Conservation (phyloP, 2,888 invertebrate species). For the Zhengitettix transpicula region DNA sequence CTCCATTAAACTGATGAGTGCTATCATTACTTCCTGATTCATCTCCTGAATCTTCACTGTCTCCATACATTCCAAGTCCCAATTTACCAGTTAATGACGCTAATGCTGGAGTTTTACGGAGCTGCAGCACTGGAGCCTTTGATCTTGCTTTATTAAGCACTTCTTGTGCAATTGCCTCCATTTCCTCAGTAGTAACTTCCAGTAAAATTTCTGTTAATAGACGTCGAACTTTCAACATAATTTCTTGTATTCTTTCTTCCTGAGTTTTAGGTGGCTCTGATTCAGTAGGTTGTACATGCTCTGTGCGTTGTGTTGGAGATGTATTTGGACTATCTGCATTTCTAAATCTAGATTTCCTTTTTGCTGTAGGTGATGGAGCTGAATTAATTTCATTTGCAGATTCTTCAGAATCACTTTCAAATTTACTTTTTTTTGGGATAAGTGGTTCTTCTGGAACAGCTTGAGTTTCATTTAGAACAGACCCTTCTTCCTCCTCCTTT, state of each 20-base stretch:
- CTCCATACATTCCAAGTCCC: conserved; percentile 68
- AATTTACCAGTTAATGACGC: conserved; percentile 79
- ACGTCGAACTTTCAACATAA: conserved; percentile 73
- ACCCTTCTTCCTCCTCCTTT: conserved; percentile 35
- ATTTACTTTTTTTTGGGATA: conserved; percentile 37
- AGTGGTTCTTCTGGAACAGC: conserved; percentile 14
- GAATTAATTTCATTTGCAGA: conserved; percentile 4
- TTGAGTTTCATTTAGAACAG: conserved; percentile 16
- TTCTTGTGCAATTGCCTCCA: conserved; percentile 68
- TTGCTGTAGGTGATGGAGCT: conserved; percentile 4
- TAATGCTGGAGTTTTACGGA: conserved; percentile 74
- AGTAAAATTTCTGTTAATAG: conserved; percentile 85
- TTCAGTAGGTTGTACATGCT: conserved; percentile 20
- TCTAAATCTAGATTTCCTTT: conserved; percentile 24
- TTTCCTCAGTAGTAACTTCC: conserved; percentile 85
- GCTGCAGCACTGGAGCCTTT: conserved; percentile 50
- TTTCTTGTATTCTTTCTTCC: conserved; percentile 50
- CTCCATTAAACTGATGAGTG: conserved; percentile 19
- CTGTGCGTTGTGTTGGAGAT: conserved; percentile 13
- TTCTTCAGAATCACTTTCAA: conserved; percentile 32
- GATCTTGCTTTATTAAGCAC: conserved; percentile 59
- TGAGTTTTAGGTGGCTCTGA: conserved; percentile 28
- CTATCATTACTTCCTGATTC: conserved; percentile 28
- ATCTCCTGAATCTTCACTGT: conserved; percentile 31
- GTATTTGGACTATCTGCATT: conserved; percentile 23